Evolutionary conservation across 2,888 invertebrate species (phyloP), one percentile per base, ranked within the genome.

Genomic region (Acanthacorydalis orientalis): DNA sequence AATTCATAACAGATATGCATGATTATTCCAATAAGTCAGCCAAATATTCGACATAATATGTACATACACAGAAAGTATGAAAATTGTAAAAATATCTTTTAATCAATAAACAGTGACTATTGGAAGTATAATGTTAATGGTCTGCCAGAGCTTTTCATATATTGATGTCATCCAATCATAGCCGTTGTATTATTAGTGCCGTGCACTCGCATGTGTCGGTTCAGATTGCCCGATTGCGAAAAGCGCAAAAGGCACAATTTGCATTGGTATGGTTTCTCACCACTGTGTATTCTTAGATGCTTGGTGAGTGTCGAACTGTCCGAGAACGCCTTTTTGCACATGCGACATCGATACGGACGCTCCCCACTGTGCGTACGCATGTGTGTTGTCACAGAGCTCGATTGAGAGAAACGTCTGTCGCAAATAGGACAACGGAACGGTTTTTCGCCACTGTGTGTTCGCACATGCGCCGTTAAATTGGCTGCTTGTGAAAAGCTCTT

Each of bases 361-460:
- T 97, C 96, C n/a, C 96, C 97, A n/a, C 92, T 92, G 69, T 98
- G 97, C n/a, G 97, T 98, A 61, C 97, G 77, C 92, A 96, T 95
- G 73, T 98, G 98, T 54, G 97, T 97, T 48, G 97, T 98, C 47
- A 98, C 93, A 46, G 83, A 83, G 57, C 93, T 93, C 63, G 82
- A 82, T 63, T 98, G 97, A 50, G 95, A 95, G 67, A 98, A 98
- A 14, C 92, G 78, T 51, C 97, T 77, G 63, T 93, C 91, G 67
- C 98, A 98, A 55, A 97, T 90, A 16, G 91, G 90, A 73, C 98
- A 98, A 56, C 86, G 80, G 58, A 97, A 98, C 39, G 98, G 97
- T 63, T 98, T 98, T 69, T 98, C 97, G 1, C 97, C 97, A 50
- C 87, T 87, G 67, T 97, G 97, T 4, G 92, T 92, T 55, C 92